Evolutionary conservation across 2,797 vertebrate species (phyloP), one percentile per base, ranked within the genome.

Genomic region (Setipinna tenuifilis): DNA sequence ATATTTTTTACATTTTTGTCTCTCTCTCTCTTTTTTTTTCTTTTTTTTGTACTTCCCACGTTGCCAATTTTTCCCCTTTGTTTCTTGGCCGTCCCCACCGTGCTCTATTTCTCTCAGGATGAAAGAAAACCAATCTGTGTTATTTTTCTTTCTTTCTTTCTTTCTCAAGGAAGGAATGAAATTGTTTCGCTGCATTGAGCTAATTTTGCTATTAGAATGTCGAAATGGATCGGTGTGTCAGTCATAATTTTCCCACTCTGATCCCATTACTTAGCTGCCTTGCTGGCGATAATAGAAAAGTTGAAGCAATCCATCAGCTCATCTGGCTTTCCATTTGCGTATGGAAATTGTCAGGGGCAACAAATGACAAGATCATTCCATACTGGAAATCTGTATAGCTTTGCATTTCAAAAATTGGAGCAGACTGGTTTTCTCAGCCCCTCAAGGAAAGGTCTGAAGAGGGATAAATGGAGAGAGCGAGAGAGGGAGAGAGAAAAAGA

Each of bases 141-240:
- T 85, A 41, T 83, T 85, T 83, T 85, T 83, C 23, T 85, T n/a
- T 68, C 25, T 85, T 83, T 82, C 58, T 71, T 87, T 85, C 81
- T 82, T 87, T 84, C 19, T 14, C 50, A 54, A 54, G 14, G 9
- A 54, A 54, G 68, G 6, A 75, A 12, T 16, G 68, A 41, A 75
- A 41, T 25, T 78, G 16, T 78, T 9, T 41, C 28, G 1, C 65
- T 71, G 65, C 28, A 31, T 71, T 10, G 5, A 19, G 71, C 71
- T 78, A 78, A 78, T 88, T 84, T 86, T 16, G 81, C 65, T 81
- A 82, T 82, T 83, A 57, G 25, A 84, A 14, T 81, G 41, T 84
- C 85, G 83, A 83, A 84, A 86, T 81, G 6, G 17, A 81, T 81
- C 54, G n/a, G 50, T 54, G 71, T 87, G 83, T 85, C 85, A 86